These are phyloP conservation scores for Aldabrachelys gigantea DNA, from an alignment of 2,113 vertebrate genomes.

Conservation along the genomic window DNA sequence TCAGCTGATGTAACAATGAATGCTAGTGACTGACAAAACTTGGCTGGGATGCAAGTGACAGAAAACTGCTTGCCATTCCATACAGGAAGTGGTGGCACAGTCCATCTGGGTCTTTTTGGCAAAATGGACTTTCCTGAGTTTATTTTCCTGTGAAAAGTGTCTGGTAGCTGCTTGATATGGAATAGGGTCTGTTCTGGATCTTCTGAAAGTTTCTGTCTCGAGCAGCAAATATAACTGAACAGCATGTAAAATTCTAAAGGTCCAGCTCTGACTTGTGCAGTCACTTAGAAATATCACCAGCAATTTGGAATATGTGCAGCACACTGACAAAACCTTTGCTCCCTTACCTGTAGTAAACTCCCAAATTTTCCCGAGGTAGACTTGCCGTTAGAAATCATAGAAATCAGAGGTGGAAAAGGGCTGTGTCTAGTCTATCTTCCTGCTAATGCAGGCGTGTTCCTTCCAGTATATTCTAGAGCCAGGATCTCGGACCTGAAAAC, in stretches of 20 bases:
- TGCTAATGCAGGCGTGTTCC: not conserved
- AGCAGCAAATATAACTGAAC: not conserved
- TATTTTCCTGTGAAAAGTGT: not conserved
- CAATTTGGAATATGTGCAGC: fast-evolving
- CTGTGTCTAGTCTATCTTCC: not conserved
- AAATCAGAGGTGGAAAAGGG: not conserved
- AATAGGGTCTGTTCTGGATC: not conserved
- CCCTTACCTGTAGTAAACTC: not conserved
- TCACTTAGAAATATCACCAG: not conserved
- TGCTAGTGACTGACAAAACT: conserved; percentile 7
- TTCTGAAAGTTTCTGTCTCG: not conserved
- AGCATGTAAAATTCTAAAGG: not conserved
- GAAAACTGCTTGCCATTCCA: not conserved
- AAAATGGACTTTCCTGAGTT: conserved; percentile 28
- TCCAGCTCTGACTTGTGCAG: not conserved
- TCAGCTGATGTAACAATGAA: not conserved
- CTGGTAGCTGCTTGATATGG: not conserved
- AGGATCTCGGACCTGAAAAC: not conserved
- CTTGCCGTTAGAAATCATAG: not conserved
- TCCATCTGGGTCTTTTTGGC: not conserved
- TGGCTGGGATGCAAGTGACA: not conserved
- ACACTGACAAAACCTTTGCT: not conserved
- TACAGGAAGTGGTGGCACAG: not conserved
- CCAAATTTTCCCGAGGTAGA: not conserved
- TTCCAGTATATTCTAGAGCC: not conserved